Conservation (phyloP, 2,888 invertebrate species). For the Drosophila maculinotata region DNA sequence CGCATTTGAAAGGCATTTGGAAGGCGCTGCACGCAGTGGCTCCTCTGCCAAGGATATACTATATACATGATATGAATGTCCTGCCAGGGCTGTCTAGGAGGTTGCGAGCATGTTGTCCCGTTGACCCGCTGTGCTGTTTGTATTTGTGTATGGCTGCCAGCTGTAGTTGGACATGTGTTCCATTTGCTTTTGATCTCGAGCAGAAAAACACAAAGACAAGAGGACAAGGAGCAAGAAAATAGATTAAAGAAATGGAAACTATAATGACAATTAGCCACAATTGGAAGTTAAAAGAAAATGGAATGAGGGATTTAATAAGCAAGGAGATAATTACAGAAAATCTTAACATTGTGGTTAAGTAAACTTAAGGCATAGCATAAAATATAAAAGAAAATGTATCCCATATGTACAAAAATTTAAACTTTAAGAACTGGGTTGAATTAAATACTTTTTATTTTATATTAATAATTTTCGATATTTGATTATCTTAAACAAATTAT, state of each 20-base stretch:
- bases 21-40: slow-evolving; percentile 52
- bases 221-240: background rate
- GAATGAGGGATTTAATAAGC: background rate
- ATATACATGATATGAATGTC: slow-evolving; percentile 12
- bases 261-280: slow-evolving; percentile 24
- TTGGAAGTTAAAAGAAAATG: background rate
- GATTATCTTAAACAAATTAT: no score
- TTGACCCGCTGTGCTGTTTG: slow-evolving; percentile 38
- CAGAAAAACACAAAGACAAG: background rate
- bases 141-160: slow-evolving; percentile 17
- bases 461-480: no score
- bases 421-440: no score
- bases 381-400: background rate
- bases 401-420: no score
- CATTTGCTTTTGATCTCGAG: slow-evolving; percentile 50
- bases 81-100: background rate
- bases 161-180: slow-evolving; percentile 51
- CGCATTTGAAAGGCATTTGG: slow-evolving; percentile 52
- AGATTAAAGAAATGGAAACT: slow-evolving; percentile 2
- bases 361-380: background rate
- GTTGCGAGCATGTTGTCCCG: slow-evolving; percentile 4
- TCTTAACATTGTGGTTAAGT: background rate
- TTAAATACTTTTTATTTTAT: no score
- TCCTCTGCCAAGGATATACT: slow-evolving; percentile 32
- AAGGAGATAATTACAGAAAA: background rate